Conservation (phyloP, 2,113 vertebrate genomes). For the Lepus europaeus region DNA sequence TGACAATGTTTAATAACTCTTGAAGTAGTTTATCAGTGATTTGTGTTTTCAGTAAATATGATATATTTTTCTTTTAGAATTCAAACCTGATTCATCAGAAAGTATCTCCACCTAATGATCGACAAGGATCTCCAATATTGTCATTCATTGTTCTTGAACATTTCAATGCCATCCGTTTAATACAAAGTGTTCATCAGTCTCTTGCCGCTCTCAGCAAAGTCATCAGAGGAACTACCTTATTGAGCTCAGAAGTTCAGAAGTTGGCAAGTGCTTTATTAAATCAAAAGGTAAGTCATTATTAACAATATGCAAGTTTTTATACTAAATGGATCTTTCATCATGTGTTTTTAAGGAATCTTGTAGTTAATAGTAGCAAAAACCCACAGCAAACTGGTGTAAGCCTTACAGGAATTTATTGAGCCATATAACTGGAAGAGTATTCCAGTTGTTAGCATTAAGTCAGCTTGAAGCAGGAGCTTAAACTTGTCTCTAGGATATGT, state of each 20-base stretch:
- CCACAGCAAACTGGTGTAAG: neutral
- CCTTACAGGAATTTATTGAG: neutral
- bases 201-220: conserved; percentile 97
- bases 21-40: neutral
- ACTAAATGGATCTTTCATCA: neutral
- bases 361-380: neutral
- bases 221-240: conserved; percentile 94
- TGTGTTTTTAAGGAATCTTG: neutral
- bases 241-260: conserved; percentile 94
- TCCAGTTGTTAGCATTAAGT: neutral
- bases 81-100: conserved; percentile 97
- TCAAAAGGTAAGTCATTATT: conserved; percentile 92
- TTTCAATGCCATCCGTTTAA: conserved; percentile 94
- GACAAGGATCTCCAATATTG: conserved; percentile 92
- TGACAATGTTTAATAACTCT: neutral
- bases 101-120: conserved; percentile 92
- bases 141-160: conserved; percentile 95
- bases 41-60: conserved; percentile 18
- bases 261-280: conserved; percentile 95
- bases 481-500: neutral
- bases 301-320: neutral
- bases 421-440: neutral
- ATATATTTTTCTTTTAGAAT: conserved; percentile 87
- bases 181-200: conserved; percentile 97
- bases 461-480: neutral